Evolutionary conservation across 2,113 vertebrate species (phyloP), one percentile per base, ranked within the genome.

Genomic region (Ictalurus furcatus): DNA sequence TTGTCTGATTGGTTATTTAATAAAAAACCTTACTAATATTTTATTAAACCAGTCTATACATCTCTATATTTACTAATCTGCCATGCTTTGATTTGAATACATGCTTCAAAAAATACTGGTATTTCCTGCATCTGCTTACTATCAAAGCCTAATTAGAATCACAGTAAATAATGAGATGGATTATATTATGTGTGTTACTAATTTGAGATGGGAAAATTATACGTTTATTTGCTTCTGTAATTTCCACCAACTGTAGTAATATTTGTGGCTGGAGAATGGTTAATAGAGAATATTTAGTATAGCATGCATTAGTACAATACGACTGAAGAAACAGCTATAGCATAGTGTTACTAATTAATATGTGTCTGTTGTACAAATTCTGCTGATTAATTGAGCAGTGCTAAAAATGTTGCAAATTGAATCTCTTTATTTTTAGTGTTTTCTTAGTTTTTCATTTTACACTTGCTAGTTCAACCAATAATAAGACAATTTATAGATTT

Each of bases 221-320:
- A 91, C 92, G 91, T 96, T 96, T 96, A 94, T 95, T 93, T 96
- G 92, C 91, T 90, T 88, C 92, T 90, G 69, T 92, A 95, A 95
- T 94, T 93, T 93, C 86, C 93, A 92, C 90, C 94, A 93, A 94
- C 48, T 91, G 93, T 93, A 95, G 94, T 93, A 94, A 94, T 92
- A 92, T 93, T 88, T 92, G 91, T 90, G 92, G 90, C 81, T 67
- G 90, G 90, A 88, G 90, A 89, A 91, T 84, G 79, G 52, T 92
- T 90, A 93, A 92, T 92, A 91, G 90, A 67, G 87, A 90, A 90
- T 90, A 91, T 92, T 92, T 92, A 91, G 89, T 90, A 93, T 88
- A 34, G 90, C 85, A 91, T 91, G 90, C 93, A 78, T 84, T 30
- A 56, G 40, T 59, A 54, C 52, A 78, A 30, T 37, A 84, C 8